Percentiles rank a stretch among this genome's conserved stretches.
Conservation (phyloP, 2,113 vertebrate species). For the Polyodon spathula region DNA sequence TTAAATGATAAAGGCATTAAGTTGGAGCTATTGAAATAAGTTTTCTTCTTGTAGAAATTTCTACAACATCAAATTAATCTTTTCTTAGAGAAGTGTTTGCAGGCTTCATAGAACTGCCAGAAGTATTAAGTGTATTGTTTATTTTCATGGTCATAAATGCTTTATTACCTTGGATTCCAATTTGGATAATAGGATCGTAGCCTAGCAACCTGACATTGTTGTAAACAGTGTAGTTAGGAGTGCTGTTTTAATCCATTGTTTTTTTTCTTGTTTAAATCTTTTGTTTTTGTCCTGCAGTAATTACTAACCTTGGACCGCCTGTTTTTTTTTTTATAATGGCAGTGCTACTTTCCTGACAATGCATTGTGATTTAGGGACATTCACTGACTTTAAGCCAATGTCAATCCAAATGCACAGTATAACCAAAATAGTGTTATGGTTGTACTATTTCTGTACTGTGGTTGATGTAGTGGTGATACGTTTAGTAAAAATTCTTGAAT, state of each 20-base stretch:
- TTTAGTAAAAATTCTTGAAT: no score
- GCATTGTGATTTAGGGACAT: constrained; percentile 27
- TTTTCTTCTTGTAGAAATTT: no score
- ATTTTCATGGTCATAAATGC: no score
- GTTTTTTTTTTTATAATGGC: constrained; percentile 45
- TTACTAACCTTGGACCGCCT: constrained; percentile 19
- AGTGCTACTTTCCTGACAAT: constrained; percentile 30
- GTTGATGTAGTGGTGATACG: no score
- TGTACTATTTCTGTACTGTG: not conserved
- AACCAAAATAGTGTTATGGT: constrained; percentile 14
- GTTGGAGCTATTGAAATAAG: no score
- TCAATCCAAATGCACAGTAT: constrained; percentile 4
- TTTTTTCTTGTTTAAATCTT: constrained; percentile 25
- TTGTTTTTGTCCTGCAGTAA: constrained; percentile 27
- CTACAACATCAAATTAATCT: no score
- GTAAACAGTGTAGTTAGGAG: constrained; percentile 27
- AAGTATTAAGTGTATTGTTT: no score
- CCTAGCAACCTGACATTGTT: constrained; percentile 24
- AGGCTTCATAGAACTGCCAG: no score
- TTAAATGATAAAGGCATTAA: no score
- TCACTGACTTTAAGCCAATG: constrained; percentile 1
- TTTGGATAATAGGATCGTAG: no score
- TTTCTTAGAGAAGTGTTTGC: no score
- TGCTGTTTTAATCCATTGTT: constrained; percentile 23
- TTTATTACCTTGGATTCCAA: no score